Percentiles rank a stretch among this genome's conserved stretches.
Evolutionary conservation across 35 echinoderm and acorn worm species (phyloP).

Genomic region (Ptychodera flava): DNA sequence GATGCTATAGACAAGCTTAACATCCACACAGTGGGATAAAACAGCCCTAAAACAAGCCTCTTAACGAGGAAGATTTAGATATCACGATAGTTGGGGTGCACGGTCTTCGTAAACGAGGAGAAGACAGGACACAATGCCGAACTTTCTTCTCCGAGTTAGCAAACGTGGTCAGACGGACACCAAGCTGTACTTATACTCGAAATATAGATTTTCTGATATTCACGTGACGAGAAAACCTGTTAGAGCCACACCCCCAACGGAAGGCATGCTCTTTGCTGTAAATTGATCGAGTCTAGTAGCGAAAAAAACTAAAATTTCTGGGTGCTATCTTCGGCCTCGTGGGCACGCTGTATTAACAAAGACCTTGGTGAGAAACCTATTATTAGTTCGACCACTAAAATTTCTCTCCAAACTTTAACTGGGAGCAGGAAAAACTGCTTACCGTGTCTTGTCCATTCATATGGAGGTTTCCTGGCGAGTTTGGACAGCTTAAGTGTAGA

Average conservation of each 20-base stretch:
- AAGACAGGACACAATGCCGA: background rate
- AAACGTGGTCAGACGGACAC: background rate
- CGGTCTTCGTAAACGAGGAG: background rate
- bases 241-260: background rate
- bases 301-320: background rate
- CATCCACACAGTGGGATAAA: background rate
- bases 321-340: background rate
- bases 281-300: background rate
- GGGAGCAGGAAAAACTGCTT: background rate
- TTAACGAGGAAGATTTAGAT: background rate
- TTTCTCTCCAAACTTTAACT: background rate
- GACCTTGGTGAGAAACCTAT: background rate
- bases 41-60: background rate
- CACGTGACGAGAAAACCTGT: background rate
- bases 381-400: background rate
- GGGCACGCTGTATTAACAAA: background rate
- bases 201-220: background rate
- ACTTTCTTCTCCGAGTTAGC: background rate
- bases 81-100: background rate
- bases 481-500: background rate
- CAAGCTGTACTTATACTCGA: background rate
- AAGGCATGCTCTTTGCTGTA: background rate
- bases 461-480: background rate
- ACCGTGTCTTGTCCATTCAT: background rate
- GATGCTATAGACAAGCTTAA: background rate